These are phyloP conservation scores for Globodera rostochiensis DNA, from an alignment of 1,140 invertebrate species.

Conservation along the genomic window DNA sequence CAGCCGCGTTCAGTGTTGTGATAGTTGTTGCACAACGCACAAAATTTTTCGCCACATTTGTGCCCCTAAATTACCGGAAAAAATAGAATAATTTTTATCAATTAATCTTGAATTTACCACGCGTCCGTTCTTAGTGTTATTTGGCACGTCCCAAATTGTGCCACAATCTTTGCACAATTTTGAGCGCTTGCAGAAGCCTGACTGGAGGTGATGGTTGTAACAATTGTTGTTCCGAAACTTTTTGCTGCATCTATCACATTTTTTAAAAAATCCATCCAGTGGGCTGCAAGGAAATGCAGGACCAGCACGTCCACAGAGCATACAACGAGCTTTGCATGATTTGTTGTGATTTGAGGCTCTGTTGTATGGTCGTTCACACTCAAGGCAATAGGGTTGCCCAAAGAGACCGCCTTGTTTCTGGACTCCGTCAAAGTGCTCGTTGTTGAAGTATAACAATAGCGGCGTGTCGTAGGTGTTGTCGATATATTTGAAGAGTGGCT, in stretches of 20 bases:
- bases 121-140: not conserved
- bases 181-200: too few species aligned
- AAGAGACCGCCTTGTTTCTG: slow-evolving; percentile 5
- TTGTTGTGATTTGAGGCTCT: not conserved
- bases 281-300: not conserved
- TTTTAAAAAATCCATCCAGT: not conserved
- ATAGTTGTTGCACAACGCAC: not conserved
- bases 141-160: not conserved
- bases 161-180: too few species aligned
- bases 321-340: not conserved
- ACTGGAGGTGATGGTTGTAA: not conserved
- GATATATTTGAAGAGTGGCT: not conserved
- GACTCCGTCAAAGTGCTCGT: slow-evolving; percentile 1
- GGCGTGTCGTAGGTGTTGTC: not conserved
- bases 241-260: not conserved
- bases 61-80: not conserved
- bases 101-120: too few species aligned
- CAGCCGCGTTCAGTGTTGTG: not conserved
- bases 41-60: not conserved
- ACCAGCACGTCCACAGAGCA: not conserved
- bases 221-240: not conserved
- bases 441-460: not conserved
- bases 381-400: not conserved
- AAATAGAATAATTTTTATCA: too few species aligned
- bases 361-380: not conserved